A percentile compares a stretch with the other conserved stretches of the same genome.
phyloP scores from a whole-genome alignment of 2,113 vertebrate species.

The Austrofundulus limnaeus region DNA sequence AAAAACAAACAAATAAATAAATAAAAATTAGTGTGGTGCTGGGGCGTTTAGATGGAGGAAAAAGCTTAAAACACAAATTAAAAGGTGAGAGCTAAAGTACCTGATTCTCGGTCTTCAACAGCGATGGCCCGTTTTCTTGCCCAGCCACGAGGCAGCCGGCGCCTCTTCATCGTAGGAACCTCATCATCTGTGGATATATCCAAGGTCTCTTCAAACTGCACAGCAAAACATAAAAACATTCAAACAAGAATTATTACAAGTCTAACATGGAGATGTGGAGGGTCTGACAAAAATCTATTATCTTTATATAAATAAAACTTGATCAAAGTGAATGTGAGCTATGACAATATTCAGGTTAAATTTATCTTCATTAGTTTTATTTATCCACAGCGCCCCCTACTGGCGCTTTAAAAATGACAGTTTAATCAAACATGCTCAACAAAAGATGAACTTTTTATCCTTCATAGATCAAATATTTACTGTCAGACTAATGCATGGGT shows the following conservation, averaged over 20 bases:
- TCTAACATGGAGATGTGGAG: too few species aligned
- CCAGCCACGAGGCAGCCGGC: constrained; percentile 42
- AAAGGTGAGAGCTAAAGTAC: constrained; percentile 11
- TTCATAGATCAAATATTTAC: neutral
- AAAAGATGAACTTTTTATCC: neutral
- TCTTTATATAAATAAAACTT: too few species aligned
- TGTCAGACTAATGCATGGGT: too few species aligned
- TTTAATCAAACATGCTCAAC: neutral
- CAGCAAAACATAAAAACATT: neutral
- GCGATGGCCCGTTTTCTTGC: constrained; percentile 57
- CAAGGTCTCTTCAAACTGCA: constrained; percentile 38
- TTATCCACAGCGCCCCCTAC: neutral
- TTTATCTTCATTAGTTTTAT: too few species aligned
- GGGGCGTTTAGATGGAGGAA: too few species aligned
- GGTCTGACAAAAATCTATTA: neutral
- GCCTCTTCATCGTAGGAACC: constrained; percentile 61
- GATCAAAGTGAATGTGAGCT: too few species aligned
- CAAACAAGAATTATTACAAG: neutral
- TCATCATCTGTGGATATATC: constrained; percentile 45
- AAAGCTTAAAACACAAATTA: too few species aligned
- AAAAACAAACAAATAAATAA: neutral
- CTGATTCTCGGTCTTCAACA: constrained; percentile 49
- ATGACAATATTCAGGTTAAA: too few species aligned
- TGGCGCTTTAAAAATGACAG: neutral
- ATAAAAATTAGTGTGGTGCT: neutral